Conservation (phyloP, 1,140 invertebrate species). For the Sinonovacula constricta region DNA sequence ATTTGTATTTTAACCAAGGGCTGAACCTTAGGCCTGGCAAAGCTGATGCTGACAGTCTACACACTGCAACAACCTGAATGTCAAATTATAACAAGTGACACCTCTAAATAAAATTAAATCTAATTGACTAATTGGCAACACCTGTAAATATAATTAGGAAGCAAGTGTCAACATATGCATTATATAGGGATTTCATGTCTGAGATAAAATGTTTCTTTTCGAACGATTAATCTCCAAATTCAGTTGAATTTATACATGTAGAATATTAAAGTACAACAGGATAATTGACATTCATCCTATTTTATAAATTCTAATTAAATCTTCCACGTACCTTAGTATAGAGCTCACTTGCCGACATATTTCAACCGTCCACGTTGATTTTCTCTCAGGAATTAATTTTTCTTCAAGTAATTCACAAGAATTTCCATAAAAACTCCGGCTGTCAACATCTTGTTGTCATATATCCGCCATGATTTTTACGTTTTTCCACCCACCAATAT, state of each 20-base stretch:
- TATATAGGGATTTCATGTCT: not conserved
- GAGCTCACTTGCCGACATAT: conserved; percentile 34
- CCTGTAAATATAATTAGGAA: too few species aligned
- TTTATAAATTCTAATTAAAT: not conserved
- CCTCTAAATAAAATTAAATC: too few species aligned
- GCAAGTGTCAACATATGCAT: not conserved
- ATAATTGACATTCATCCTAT: not conserved
- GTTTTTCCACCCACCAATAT: conserved; percentile 35
- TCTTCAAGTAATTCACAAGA: not conserved
- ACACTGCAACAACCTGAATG: too few species aligned
- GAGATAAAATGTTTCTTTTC: not conserved
- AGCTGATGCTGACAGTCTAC: too few species aligned
- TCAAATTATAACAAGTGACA: too few species aligned
- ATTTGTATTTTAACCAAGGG: too few species aligned
- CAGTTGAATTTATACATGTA: not conserved
- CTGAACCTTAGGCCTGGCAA: too few species aligned
- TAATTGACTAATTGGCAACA: too few species aligned
- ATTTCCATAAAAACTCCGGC: not conserved
- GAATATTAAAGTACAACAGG: not conserved
- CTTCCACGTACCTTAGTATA: conserved; percentile 20
- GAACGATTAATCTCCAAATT: too few species aligned
- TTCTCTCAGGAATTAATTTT: not conserved
- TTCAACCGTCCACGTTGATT: not conserved
- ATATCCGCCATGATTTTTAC: conserved; percentile 32
- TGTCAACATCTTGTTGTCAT: conserved; percentile 9